Evolutionary conservation across 2,888 invertebrate genomes (phyloP).

Genomic region (Cheilosia variabilis): DNA sequence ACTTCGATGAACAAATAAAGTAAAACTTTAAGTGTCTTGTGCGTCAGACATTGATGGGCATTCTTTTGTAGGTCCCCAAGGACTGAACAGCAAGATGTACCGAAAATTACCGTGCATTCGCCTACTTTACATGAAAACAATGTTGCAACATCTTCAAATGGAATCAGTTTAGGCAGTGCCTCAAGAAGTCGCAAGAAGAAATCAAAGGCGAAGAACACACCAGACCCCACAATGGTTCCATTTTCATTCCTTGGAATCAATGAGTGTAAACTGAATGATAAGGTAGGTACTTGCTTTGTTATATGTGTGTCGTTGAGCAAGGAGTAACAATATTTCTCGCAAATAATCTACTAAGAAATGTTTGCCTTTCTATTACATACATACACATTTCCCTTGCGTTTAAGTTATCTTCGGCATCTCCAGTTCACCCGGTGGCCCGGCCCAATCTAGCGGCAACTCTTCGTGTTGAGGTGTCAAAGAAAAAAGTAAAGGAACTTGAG

Average conservation of each 20-base stretch:
- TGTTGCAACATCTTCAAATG: conserved; percentile 76
- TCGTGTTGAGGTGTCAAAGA: conserved; percentile 81
- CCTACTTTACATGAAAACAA: conserved; percentile 55
- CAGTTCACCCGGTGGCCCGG: conserved; percentile 82
- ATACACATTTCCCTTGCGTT: not conserved
- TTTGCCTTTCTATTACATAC: not conserved
- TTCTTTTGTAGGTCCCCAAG: conserved; percentile 47
- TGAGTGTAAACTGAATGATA: conserved; percentile 48
- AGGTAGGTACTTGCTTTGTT: conserved; percentile 40
- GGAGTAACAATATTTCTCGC: no score
- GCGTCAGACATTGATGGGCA: not conserved
- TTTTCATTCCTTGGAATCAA: conserved; percentile 77
- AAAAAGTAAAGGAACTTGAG: conserved; percentile 80
- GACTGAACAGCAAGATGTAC: conserved; percentile 66
- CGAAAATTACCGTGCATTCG: conserved; percentile 79
- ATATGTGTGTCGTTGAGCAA: no score
- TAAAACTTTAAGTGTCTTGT: not conserved
- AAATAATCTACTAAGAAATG: no score
- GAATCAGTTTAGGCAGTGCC: conserved; percentile 72
- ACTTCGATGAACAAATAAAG: conserved; percentile 49
- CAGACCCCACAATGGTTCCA: conserved; percentile 63
- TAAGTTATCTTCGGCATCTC: conserved; percentile 78
- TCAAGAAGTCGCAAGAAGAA: conserved; percentile 75
- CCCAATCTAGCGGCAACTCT: conserved; percentile 83
- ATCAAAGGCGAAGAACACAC: conserved; percentile 45